Base-by-base conservation (phyloP, 2,888 invertebrate genomes). In the Eilema sororculum region DNA sequence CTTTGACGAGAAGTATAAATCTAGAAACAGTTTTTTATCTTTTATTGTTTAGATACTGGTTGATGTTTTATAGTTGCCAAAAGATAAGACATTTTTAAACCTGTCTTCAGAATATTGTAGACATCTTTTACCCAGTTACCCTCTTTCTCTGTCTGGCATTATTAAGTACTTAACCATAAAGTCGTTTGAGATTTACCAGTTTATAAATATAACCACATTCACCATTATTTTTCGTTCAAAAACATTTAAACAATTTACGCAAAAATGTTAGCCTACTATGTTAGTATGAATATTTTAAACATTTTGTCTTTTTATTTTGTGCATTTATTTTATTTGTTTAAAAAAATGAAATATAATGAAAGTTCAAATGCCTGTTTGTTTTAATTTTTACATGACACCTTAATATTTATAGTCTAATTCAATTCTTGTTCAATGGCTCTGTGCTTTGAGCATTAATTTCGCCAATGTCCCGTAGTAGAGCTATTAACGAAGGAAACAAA, bases 311-410 rank as follows among this genome's bases (percentile, higher is more conserved):
- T 78, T 37, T 77, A 76, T 75, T 73, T 78, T 67, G 74, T 76
- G 65, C 80, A 80, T 83, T 82, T 75, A 78, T 79, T 79, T 81
- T 74, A 78, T 76, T 82, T 82, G 65, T 77, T 77, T 62, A 81
- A 78, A 76, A 85, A 85, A 81, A 67, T 83, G 82, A 86, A 69
- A 79, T 78, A 68, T 84, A 84, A 73, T 73, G 77, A 83, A 80
- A 78, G 83, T 82, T 80, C 73, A 72, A 78, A 73, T 67, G 2
- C 20, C n/a, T n/a, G 25, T 25, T 56, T 20, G n/a, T 69, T 60
- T 67, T 69, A 60, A 5, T 59, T 58, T 67, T 67, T 64, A 37
- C 10, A 10, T 16, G 20, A 20, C 6, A 30, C 64, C 20, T 46
- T n/a, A 3, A 24, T 20, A 20, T 20, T 46, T 20, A 6, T 3